Evolutionary conservation across 2,888 invertebrate genomes (phyloP).

Genomic region (Zonitis immaculata): DNA sequence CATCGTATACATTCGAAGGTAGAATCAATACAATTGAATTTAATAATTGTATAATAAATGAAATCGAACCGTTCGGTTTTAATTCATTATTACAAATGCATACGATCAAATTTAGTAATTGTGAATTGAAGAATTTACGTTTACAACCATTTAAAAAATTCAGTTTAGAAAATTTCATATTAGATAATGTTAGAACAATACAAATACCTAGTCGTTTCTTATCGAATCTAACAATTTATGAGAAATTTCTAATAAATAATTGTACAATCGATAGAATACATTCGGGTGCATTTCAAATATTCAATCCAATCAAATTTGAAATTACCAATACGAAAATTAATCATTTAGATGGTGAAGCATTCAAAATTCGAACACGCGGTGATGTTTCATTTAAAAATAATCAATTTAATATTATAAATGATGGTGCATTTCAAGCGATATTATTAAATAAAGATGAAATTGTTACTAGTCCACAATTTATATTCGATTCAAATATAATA

Average conservation of each 20-base stretch:
- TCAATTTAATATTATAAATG: conserved; percentile 53
- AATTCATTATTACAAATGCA: conserved; percentile 58
- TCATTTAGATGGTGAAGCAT: conserved; percentile 61
- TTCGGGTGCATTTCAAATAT: conserved; percentile 66
- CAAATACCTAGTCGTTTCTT: conserved; percentile 66
- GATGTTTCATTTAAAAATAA: conserved; percentile 65
- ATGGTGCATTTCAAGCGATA: conserved; percentile 62
- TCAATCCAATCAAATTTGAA: conserved; percentile 58
- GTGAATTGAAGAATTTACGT: conserved; percentile 58
- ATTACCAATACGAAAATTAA: conserved; percentile 58
- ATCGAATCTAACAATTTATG: conserved; percentile 67
- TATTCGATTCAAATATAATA: conserved; percentile 63
- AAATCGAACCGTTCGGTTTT: conserved; percentile 68
- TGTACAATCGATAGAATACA: conserved; percentile 60
- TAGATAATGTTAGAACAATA: conserved; percentile 59
- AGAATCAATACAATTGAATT: conserved; percentile 65
- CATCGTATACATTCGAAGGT: conserved; percentile 63
- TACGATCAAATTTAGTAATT: conserved; percentile 60
- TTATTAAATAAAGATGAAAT: conserved; percentile 51
- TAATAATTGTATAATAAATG: conserved; percentile 57
- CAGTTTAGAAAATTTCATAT: conserved; percentile 59
- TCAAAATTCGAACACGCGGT: conserved; percentile 58
- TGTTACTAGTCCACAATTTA: conserved; percentile 51
- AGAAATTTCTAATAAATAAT: conserved; percentile 62
- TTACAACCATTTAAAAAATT: conserved; percentile 77